These are phyloP conservation scores for Troglohyphantes excavatus DNA, from an alignment of 2,888 invertebrate genomes.

Conservation along the genomic window DNA sequence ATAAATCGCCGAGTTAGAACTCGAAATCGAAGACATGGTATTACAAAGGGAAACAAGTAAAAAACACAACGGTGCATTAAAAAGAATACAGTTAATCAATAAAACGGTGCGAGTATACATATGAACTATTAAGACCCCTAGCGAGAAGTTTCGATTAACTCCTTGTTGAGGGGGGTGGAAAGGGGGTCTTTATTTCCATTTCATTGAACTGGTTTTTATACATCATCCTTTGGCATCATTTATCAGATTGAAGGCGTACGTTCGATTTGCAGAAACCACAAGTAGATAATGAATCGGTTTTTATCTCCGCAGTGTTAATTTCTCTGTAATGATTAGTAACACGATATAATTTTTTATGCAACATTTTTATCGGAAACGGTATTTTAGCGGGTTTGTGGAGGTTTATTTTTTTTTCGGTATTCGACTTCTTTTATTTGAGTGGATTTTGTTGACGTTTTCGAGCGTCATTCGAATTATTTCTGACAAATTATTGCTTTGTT, in stretches of 20 bases:
- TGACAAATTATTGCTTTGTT: conserved; percentile 60
- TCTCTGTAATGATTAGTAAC: conserved; percentile 72
- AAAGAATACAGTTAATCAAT: conserved; percentile 65
- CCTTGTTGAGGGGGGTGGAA: neutral
- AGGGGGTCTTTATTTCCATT: conserved; percentile 23
- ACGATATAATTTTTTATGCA: conserved; percentile 35
- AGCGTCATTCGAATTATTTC: neutral
- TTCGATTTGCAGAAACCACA: conserved; percentile 75
- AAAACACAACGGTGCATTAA: conserved; percentile 15
- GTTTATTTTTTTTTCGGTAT: neutral
- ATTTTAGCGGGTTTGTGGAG: neutral
- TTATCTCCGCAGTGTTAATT: conserved; percentile 64
- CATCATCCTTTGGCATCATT: conserved; percentile 64
- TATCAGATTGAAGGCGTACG: conserved; percentile 58
- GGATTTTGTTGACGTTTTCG: neutral
- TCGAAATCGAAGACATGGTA: neutral
- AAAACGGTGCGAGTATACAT: conserved; percentile 31
- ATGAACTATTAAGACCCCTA: conserved; percentile 70
- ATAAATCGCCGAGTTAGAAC: neutral
- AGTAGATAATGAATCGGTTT: conserved; percentile 67
- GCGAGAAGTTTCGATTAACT: conserved; percentile 65
- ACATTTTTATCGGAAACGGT: neutral
- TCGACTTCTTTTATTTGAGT: neutral
- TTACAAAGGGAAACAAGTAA: neutral
- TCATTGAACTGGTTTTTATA: conserved; percentile 44